Percentiles rank a stretch among this genome's conserved stretches.
These are phyloP conservation scores for Scaptomyza hsui DNA, from an alignment of 1,140 invertebrate species.

Conservation along the genomic window DNA sequence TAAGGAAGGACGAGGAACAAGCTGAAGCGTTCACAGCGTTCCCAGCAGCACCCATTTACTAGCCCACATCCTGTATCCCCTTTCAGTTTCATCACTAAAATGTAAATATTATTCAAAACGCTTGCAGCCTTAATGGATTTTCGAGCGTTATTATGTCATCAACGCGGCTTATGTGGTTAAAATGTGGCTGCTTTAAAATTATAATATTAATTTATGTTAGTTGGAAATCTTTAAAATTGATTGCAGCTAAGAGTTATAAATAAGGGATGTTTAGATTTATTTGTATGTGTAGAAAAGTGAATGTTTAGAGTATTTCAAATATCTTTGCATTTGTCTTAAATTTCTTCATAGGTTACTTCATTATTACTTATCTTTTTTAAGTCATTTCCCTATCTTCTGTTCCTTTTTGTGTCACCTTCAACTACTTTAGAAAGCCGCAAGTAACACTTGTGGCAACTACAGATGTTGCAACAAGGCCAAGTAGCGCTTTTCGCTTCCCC, in stretches of 20 bases:
- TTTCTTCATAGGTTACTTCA: no score
- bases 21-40: constrained; percentile 38
- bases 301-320: no score
- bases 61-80: constrained; percentile 44
- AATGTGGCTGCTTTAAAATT: not conserved
- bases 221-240: no score
- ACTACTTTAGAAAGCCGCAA: constrained; percentile 13
- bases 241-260: no score
- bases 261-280: no score
- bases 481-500: constrained; percentile 7
- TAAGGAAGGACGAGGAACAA: constrained; percentile 58
- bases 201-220: not conserved
- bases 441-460: constrained; percentile 4
- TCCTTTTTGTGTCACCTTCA: constrained; percentile 3
- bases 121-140: constrained; percentile 36
- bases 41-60: constrained; percentile 44
- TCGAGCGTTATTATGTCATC: constrained; percentile 45
- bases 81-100: constrained; percentile 5
- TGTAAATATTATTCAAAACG: constrained; percentile 44
- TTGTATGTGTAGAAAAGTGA: no score
- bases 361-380: not conserved
- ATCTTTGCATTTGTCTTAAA: no score
- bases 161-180: constrained; percentile 30
- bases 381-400: no score
- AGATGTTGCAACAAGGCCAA: constrained; percentile 27